Evolutionary conservation across 2,113 vertebrate species (phyloP), one percentile per base, ranked within the genome.

Genomic region (Nyctibius bracteatus): DNA sequence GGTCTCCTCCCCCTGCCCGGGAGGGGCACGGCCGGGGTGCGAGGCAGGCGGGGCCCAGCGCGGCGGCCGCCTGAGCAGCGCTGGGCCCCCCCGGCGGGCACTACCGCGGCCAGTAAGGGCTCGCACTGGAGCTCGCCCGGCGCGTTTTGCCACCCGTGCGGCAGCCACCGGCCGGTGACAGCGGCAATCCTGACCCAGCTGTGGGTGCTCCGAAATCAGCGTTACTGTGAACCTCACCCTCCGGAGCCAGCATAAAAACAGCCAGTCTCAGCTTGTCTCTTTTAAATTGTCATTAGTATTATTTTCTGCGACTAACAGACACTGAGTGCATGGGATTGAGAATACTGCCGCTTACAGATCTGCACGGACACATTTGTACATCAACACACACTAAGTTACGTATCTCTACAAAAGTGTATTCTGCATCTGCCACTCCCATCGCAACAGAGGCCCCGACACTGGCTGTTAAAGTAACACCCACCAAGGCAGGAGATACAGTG

Each of bases 251-350:
- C 15, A 0, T 3, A 3, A 4, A 15, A n/a, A 11, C 52, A 10
- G 4, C 52, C 7, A 4, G 6, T 1, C 25, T 7, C 67, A 2
- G 23, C n/a, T 2, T 5, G 13, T 5, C 7, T 17, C 17, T 30
- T 10, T 8, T 2, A 5, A 10, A 5, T 3, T 3, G 47, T 3
- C 20, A 1, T 6, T 4, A 2, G 18, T 17, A 44, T 35, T 52
- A 6, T 35, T 39, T 54, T 24, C 66, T 21, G 44, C 5, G 5
- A 12, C 20, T 5, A 14, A 14, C 19, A 31, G 37, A 20, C 3
- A 4, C 5, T 0, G 43, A 24, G 12, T 1, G 25, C 0, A 5
- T 5, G 12, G 24, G 12, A 59, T 0, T 1, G 46, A 35, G 11
- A n/a, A 5, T 6, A 10, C 46, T 9, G 44, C 77, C 23, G 2